Evolutionary conservation across 2,888 invertebrate genomes (phyloP).

Genomic region (Teleogryllus oceanicus): DNA sequence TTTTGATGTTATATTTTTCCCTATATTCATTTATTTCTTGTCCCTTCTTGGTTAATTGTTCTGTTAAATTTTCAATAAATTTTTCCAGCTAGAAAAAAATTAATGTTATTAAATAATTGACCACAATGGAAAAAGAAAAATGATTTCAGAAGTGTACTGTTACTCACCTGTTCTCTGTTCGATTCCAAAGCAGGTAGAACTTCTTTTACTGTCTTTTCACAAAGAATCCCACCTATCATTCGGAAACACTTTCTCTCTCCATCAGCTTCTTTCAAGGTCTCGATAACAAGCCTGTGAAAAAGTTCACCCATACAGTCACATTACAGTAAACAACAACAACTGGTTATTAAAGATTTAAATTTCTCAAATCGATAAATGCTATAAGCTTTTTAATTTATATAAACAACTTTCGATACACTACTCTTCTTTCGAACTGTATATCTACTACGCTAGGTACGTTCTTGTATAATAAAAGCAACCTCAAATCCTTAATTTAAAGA

Average conservation of each 20-base stretch:
- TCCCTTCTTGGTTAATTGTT: slow-evolving; percentile 81
- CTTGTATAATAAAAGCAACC: too few species aligned
- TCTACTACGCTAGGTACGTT: too few species aligned
- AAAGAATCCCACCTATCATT: slow-evolving; percentile 89
- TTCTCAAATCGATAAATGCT: too few species aligned
- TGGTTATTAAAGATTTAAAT: too few species aligned
- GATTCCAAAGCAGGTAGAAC: slow-evolving; percentile 64
- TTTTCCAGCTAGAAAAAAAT: slow-evolving; percentile 62
- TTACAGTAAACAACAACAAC: too few species aligned
- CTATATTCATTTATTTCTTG: slow-evolving; percentile 88
- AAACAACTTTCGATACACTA: too few species aligned
- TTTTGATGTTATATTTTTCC: slow-evolving; percentile 82
- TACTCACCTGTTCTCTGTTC: neutral
- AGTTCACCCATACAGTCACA: slow-evolving; percentile 12
- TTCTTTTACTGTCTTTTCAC: slow-evolving; percentile 87
- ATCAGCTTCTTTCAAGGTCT: slow-evolving; percentile 83
- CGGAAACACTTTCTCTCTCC: slow-evolving; percentile 84
- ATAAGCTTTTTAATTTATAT: too few species aligned
- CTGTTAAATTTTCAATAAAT: slow-evolving; percentile 73
- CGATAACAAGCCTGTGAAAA: slow-evolving; percentile 81
- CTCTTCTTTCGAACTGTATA: too few species aligned
- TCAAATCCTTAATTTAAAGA: too few species aligned
- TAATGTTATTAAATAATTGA: too few species aligned
- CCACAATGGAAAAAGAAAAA: too few species aligned
- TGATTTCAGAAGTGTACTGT: neutral